A percentile compares a stretch with the other conserved stretches of the same genome.
Evolutionary conservation across 2,113 vertebrate species (phyloP).

Genomic region (Pyxicephalus adspersus): DNA sequence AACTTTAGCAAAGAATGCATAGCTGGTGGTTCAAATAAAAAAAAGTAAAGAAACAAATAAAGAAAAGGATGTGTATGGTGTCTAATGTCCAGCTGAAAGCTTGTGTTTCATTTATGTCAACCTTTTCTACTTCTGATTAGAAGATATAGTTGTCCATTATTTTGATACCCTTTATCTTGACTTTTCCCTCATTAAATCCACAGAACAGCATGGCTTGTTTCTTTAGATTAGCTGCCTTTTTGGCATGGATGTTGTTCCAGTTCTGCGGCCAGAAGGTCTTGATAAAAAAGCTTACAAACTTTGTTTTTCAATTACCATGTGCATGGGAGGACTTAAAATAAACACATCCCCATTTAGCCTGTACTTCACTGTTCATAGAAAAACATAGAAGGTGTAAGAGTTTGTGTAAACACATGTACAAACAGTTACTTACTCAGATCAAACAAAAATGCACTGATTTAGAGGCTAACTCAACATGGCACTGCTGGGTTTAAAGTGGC

Average conservation of each 20-base stretch:
- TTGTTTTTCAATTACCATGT: conserved; percentile 31
- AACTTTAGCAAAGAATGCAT: too few relatives aligned
- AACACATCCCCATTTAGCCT: conserved; percentile 11
- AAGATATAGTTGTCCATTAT: not conserved
- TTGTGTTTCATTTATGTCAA: not conserved
- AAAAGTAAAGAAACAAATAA: too few relatives aligned
- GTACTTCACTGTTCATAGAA: conserved; percentile 18
- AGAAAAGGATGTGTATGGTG: too few relatives aligned
- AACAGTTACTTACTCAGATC: conserved; percentile 28
- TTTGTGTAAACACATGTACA: conserved; percentile 43
- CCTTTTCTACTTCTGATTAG: not conserved
- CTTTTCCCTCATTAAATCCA: too few relatives aligned
- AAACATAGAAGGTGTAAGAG: conserved; percentile 23
- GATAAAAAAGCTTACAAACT: conserved; percentile 9
- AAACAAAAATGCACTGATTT: conserved; percentile 46
- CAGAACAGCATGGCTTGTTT: not conserved
- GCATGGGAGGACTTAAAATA: conserved; percentile 9
- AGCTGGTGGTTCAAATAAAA: too few relatives aligned
- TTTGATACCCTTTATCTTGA: not conserved
- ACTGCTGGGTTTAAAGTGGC: conserved; percentile 25
- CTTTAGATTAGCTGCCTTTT: conserved; percentile 23
- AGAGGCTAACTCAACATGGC: conserved; percentile 47
- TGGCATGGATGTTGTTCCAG: not conserved
- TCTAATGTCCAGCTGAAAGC: not conserved
- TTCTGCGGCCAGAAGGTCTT: not conserved